phyloP scores from a whole-genome alignment of 2,888 invertebrate genomes.

The Drosophila glabriapex region DNA sequence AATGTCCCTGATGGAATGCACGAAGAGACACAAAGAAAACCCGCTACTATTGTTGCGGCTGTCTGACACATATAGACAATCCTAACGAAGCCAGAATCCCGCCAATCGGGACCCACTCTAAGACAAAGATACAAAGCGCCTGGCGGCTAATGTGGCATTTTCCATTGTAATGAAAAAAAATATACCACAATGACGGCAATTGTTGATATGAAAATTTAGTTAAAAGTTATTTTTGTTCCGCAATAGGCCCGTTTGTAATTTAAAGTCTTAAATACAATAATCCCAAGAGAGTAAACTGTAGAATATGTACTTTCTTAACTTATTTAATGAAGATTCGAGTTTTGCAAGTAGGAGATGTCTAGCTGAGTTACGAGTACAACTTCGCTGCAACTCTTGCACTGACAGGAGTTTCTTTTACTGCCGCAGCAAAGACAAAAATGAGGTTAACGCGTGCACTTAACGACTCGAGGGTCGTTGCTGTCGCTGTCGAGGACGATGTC shows the following conservation, averaged over 20 bases:
- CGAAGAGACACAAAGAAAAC: slow-evolving; percentile 8
- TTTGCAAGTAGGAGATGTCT: slow-evolving; percentile 41
- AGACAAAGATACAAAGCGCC: slow-evolving; percentile 52
- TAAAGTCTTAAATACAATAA: neutral
- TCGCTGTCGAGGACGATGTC: slow-evolving; percentile 53
- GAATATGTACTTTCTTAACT: neutral
- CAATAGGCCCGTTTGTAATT: neutral
- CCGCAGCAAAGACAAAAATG: slow-evolving; percentile 62
- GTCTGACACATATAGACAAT: slow-evolving; percentile 55
- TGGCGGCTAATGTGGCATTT: slow-evolving; percentile 46
- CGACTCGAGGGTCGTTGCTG: slow-evolving; percentile 60
- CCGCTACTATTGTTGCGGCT: slow-evolving; percentile 57
- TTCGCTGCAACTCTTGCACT: slow-evolving; percentile 46
- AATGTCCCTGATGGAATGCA: slow-evolving; percentile 24
- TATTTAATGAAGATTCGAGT: neutral
- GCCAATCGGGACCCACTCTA: slow-evolving; percentile 31
- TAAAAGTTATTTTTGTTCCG: slow-evolving; percentile 10
- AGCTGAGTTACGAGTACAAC: slow-evolving; percentile 47
- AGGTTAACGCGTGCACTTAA: slow-evolving; percentile 80
- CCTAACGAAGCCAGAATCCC: slow-evolving; percentile 13
- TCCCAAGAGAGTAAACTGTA: neutral
- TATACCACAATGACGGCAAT: slow-evolving; percentile 31
- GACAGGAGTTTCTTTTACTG: slow-evolving; percentile 55
- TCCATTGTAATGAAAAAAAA: slow-evolving; percentile 14
- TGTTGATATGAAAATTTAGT: slow-evolving; percentile 28